Base-by-base conservation (phyloP, 2,113 vertebrate species). In the Hippocampus guttulatus region DNA sequence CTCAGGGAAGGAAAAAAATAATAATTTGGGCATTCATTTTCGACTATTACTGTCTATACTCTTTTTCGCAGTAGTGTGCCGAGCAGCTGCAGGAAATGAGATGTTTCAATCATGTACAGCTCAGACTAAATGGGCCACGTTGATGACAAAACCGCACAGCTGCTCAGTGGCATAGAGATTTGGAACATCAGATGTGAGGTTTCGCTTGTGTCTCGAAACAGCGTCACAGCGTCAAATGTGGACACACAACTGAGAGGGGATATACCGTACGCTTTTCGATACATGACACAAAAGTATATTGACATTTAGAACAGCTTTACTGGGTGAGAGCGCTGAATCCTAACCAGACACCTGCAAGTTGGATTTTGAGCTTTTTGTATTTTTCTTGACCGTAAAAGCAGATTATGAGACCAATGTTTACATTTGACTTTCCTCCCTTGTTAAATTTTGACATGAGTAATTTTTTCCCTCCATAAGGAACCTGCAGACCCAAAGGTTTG, bases 51-150 rank as follows among this genome's bases (percentile, higher is more conserved):
- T 61, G 65, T 75, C n/a, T 33, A 63, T 38, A 51, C 67, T 74
- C 23, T 49, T 76, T 57, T 77, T 76, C 23, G 52, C 70, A 63
- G 77, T 47, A 54, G 58, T 79, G 43, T 5, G 23, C 79, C 75
- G 78, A 69, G 66, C 76, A 67, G 78, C 70, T 63, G 58, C 64
- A 66, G 67, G 76, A 80, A 85, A 88, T 87, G 85, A 62, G 71
- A 84, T 27, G 68, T 78, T 72, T 85, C 77, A 30, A 84, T 88
- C 80, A 83, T 68, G 65, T 64, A 64, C 63, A 41, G 52, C 33
- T 8, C 33, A 52, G 11, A 45, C 0, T 16, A 47, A 45, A 65
- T 65, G 41, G 25, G 23, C n/a, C 41, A 25, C n/a, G 33, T 61
- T 45, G 21, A 64, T 64, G 64, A 14, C 63, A 45, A 23, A 64